These are phyloP conservation scores for Choristoneura rosaceana DNA, from an alignment of 2,888 invertebrate genomes.

Conservation along the genomic window DNA sequence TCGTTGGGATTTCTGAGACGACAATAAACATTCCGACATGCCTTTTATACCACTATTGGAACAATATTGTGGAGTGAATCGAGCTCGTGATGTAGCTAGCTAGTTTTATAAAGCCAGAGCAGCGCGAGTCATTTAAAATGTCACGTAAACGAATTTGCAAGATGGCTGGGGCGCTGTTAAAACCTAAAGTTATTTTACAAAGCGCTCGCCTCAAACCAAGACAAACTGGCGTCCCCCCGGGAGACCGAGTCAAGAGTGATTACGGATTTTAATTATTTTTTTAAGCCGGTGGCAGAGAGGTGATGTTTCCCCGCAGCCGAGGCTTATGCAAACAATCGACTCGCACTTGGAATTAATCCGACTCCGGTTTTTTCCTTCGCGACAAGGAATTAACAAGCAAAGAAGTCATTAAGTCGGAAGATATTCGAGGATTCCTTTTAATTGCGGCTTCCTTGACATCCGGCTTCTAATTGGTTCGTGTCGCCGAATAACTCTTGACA, in stretches of 20 bases:
- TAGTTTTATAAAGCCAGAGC: conserved; percentile 61
- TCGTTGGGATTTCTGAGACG: conserved; percentile 73
- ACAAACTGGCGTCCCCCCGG: conserved; percentile 66
- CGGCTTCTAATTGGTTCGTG: conserved; percentile 82
- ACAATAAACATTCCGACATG: conserved; percentile 74
- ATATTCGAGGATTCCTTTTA: conserved; percentile 83
- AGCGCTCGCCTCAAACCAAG: conserved; percentile 61
- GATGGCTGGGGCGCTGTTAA: conserved; percentile 59
- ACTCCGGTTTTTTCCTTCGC: conserved; percentile 80
- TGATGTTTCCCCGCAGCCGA: conserved; percentile 81
- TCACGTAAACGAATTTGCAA: conserved; percentile 65
- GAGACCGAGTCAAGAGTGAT: conserved; percentile 84
- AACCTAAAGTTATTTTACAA: conserved; percentile 55
- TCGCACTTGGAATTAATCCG: conserved; percentile 85
- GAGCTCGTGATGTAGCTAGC: conserved; percentile 70
- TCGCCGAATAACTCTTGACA: conserved; percentile 69
- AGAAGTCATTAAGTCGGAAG: conserved; percentile 85
- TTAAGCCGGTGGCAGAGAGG: conserved; percentile 84
- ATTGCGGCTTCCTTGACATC: conserved; percentile 82
- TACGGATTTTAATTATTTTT: conserved; percentile 86
- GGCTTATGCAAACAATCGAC: conserved; percentile 86
- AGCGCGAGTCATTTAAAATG: conserved; percentile 62
- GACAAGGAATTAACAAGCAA: conserved; percentile 86
- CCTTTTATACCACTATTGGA: conserved; percentile 70
- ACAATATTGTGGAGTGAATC: conserved; percentile 59